These are phyloP conservation scores for Pyrocoelia pectoralis DNA, from an alignment of 2,888 invertebrate genomes.

Conservation along the genomic window DNA sequence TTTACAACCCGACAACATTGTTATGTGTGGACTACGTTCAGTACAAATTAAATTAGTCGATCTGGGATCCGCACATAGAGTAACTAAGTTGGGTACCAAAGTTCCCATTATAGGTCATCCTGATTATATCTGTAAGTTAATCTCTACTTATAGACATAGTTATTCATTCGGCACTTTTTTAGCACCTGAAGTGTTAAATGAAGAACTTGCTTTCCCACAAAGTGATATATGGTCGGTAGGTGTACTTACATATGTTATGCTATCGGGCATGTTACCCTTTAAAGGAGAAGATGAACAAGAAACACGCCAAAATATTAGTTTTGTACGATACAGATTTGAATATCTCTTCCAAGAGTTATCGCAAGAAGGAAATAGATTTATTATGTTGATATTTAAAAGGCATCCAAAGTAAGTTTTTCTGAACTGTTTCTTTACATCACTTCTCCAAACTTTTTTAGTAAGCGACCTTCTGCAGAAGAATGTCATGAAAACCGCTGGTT, in stretches of 20 bases:
- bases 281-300: conserved; percentile 81
- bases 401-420: conserved; percentile 78
- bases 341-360: conserved; percentile 94
- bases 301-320: conserved; percentile 90
- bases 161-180: conserved; percentile 47
- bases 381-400: conserved; percentile 95
- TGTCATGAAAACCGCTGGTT: conserved; percentile 97
- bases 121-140: conserved; percentile 73
- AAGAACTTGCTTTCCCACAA: conserved; percentile 87
- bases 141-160: neutral
- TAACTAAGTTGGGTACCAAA: conserved; percentile 79
- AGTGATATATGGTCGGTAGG: conserved; percentile 98
- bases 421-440: too few relatives aligned
- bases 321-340: conserved; percentile 92
- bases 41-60: conserved; percentile 91
- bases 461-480: conserved; percentile 93
- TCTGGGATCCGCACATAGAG: conserved; percentile 86
- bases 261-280: conserved; percentile 95
- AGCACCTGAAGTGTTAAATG: conserved; percentile 89
- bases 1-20: conserved; percentile 94
- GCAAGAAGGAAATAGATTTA: conserved; percentile 91
- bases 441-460: conserved; percentile 65
- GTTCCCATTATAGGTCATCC: conserved; percentile 75
- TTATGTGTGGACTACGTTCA: conserved; percentile 86
- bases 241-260: conserved; percentile 87